Conservation (phyloP, 2,888 invertebrate genomes). For the Trimorus sp. region DNA sequence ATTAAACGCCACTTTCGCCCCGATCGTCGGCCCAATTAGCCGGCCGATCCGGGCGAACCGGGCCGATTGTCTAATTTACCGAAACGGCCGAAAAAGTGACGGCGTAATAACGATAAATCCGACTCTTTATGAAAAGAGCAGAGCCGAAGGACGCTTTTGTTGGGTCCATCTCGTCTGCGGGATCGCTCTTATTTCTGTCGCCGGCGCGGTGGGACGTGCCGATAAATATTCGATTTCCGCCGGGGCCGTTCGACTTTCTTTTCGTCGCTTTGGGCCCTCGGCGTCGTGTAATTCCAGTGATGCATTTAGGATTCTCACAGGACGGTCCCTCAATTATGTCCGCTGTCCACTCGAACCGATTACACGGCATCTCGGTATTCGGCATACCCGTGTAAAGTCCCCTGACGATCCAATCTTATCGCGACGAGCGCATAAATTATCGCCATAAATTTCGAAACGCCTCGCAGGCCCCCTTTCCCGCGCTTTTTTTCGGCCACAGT, state of each 20-base stretch:
- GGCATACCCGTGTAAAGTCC: constrained; percentile 73
- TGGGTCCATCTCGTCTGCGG: constrained; percentile 46
- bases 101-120: constrained; percentile 66
- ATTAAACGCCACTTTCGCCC: no score
- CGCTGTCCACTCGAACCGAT: constrained; percentile 71
- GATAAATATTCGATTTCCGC: constrained; percentile 67
- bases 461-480: constrained; percentile 3
- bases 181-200: constrained; percentile 59
- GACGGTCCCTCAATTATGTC: constrained; percentile 69
- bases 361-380: constrained; percentile 77
- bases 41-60: no score
- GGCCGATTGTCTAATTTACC: no score
- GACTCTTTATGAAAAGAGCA: constrained; percentile 68
- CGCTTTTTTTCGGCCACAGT: no score
- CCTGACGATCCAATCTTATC: constrained; percentile 80
- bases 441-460: constrained; percentile 77
- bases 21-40: no score
- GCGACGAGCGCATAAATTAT: constrained; percentile 79
- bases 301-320: constrained; percentile 69
- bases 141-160: constrained; percentile 64
- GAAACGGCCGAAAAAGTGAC: no score
- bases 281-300: constrained; percentile 68
- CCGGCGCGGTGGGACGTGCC: constrained; percentile 37
- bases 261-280: constrained; percentile 65
- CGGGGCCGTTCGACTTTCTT: constrained; percentile 62